Evolutionary conservation across 1,140 invertebrate genomes (phyloP), one percentile per base, ranked within the genome.

Genomic region (Coptotermes formosanus): DNA sequence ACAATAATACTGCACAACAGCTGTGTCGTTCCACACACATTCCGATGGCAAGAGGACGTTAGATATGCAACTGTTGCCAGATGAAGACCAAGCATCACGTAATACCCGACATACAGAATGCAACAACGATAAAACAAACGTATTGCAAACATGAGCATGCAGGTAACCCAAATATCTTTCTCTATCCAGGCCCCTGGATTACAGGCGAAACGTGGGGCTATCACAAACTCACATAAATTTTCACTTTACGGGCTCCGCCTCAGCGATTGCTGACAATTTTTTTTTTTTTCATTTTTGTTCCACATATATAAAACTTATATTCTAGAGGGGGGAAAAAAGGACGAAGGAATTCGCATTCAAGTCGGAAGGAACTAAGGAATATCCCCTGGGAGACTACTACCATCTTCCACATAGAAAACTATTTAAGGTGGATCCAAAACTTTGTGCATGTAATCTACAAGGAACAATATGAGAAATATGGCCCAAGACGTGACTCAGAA

Each of bases 301-400:
- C 82, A 21, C 32, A 43, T 48, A 52, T 84, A 52, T 84, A 84
- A 30, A 84, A 84, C 21, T 84, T 84, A 84, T 32, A 55, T 55
- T 21, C 45, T 52, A 55, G 11, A 45, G 19, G 3, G n/a, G 25
- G 25, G 25, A 11, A 12, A n/a, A 44, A 48, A n/a, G n/a, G n/a
- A n/a, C n/a, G 82, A 44, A 83, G 45, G 25, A 83, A 83, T 83
- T 83, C 82, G 82, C 43, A 83, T 83, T 83, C 82, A 45, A n/a
- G 82, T 83, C 82, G 19, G 19, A 19, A 43, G 38, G 55, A 45
- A n/a, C 9, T 8, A 23, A 48, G 45, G 45, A 84, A 55, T 55
- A 52, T 84, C 83, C 30, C 43, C 25, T 30, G 45, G 45, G 83
- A 84, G 44, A 84, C 32, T 84, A 84, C 83, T 21, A 21, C 52